phyloP scores from a whole-genome alignment of 2,888 invertebrate species.

The Hypercompe scribonia region DNA sequence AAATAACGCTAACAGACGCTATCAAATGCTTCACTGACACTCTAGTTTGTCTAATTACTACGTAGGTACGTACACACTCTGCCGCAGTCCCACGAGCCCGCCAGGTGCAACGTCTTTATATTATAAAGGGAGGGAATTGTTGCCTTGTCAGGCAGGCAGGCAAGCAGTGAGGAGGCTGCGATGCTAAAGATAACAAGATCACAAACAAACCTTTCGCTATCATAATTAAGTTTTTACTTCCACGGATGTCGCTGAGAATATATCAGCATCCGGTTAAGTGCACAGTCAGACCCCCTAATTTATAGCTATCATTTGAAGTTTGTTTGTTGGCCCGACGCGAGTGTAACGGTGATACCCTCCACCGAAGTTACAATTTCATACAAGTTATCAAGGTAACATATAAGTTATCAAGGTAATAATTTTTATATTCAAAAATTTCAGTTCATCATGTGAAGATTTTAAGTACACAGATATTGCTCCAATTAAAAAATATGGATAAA shows the following conservation, averaged over 20 bases:
- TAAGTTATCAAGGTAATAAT: too few species aligned
- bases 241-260: conserved; percentile 10
- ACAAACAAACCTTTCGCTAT: conserved; percentile 16
- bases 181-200: conserved; percentile 14
- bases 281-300: not conserved
- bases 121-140: not conserved
- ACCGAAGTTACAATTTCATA: too few species aligned
- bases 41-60: not conserved
- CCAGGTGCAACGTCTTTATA: not conserved
- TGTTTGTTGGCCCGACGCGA: not conserved
- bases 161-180: conserved; percentile 4
- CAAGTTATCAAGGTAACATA: too few species aligned
- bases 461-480: not conserved
- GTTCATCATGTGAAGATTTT: too few species aligned
- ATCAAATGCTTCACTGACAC: conserved; percentile 13
- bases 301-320: not conserved
- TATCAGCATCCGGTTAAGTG: conserved; percentile 2
- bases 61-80: not conserved
- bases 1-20: not conserved
- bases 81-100: not conserved
- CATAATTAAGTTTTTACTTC: not conserved
- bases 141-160: not conserved
- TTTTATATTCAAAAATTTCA: too few species aligned
- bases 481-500: not conserved
- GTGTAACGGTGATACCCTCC: too few species aligned